phyloP scores from a whole-genome alignment of 37 sponge, comb jelly and placozoan species.

The Hexactinellida sp. region DNA sequence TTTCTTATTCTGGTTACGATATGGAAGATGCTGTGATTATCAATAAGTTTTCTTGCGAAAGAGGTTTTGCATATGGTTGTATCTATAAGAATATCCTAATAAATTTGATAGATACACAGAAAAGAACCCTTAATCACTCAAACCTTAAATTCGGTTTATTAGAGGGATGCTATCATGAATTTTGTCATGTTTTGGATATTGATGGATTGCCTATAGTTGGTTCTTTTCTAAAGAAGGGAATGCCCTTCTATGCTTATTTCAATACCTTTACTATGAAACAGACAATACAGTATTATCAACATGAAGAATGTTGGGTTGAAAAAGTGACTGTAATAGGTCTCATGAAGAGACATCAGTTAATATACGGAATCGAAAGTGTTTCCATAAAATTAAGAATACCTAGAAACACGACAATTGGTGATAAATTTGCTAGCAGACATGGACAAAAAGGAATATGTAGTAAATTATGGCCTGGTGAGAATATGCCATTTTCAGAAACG shows the following conservation, averaged over 20 bases:
- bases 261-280: background rate
- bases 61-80: constrained; percentile 86
- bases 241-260: constrained; percentile 48
- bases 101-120: background rate
- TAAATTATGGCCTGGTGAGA: constrained; percentile 75
- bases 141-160: background rate
- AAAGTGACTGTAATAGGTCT: background rate
- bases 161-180: background rate
- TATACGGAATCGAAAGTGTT: background rate
- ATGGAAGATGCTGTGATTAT: constrained; percentile 99
- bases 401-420: constrained; percentile 85
- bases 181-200: constrained; percentile 29
- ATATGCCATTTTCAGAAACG: constrained; percentile 91
- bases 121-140: background rate
- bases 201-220: constrained; percentile 89
- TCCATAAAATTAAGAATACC: background rate
- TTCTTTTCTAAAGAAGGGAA: constrained; percentile 54
- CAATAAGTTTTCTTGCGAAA: constrained; percentile 79
- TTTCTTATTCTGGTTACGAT: constrained; percentile 96
- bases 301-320: constrained; percentile 2
- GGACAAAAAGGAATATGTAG: constrained; percentile 98
- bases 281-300: background rate
- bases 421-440: constrained; percentile 94
- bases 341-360: background rate
- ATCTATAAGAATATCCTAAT: constrained; percentile 54